Evolutionary conservation across 1,140 invertebrate species (phyloP).

Genomic region (Sinonovacula constricta): DNA sequence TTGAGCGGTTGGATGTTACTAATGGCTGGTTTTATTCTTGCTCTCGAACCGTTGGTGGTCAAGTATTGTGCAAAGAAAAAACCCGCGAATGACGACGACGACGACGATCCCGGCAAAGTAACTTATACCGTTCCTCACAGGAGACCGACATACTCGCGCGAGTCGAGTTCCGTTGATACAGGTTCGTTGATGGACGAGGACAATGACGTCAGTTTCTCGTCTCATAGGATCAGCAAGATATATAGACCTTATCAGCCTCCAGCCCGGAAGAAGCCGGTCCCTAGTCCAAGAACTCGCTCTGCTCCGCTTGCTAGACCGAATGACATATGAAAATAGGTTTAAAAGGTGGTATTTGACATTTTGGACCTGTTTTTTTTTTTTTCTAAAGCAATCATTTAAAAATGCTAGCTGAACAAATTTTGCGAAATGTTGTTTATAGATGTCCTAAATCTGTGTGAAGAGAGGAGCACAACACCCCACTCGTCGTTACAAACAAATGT

Average conservation of each 20-base stretch:
- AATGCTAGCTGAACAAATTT: no score
- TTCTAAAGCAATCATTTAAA: no score
- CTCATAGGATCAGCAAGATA: constrained; percentile 40
- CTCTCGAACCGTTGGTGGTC: neutral
- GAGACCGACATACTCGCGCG: neutral
- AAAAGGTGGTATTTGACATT: no score
- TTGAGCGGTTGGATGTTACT: neutral
- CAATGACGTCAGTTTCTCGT: constrained; percentile 30
- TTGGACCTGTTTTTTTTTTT: no score
- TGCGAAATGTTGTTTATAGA: no score
- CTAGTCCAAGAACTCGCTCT: neutral
- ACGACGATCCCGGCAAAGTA: neutral
- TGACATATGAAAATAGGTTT: no score
- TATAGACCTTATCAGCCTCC: constrained; percentile 24
- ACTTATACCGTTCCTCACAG: neutral
- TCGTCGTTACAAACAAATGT: no score
- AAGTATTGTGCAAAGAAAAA: constrained; percentile 7
- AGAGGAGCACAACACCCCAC: no score
- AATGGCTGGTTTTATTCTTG: neutral
- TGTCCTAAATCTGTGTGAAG: no score
- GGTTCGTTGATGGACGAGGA: constrained; percentile 26
- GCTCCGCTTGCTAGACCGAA: constrained; percentile 32
- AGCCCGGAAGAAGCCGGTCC: neutral
- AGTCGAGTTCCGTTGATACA: neutral
- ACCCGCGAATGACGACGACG: neutral